Evolutionary conservation across 2,888 invertebrate genomes (phyloP).

Genomic region (Drosophila pegasa): DNA sequence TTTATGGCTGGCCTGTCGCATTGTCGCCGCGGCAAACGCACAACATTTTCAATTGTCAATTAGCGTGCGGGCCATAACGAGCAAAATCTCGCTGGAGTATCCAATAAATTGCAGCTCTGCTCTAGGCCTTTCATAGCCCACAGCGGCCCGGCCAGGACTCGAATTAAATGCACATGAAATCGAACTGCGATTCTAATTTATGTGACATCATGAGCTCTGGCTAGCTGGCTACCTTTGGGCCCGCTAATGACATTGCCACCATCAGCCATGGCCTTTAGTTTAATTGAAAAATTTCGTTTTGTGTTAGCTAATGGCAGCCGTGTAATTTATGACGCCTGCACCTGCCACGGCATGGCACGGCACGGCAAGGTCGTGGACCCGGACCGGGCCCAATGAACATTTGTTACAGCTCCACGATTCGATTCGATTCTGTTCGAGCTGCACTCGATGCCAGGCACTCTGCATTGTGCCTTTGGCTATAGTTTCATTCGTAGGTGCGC

Average conservation of each 20-base stretch:
- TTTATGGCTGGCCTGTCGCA: constrained; percentile 61
- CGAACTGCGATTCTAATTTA: constrained; percentile 68
- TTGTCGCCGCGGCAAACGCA: constrained; percentile 38
- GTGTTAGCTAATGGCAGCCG: constrained; percentile 66
- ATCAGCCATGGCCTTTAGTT: constrained; percentile 68
- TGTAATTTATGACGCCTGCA: constrained; percentile 64
- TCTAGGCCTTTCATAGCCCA: constrained; percentile 11
- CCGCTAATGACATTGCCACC: constrained; percentile 71
- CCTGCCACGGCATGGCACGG: too few relatives aligned
- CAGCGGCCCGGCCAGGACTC: constrained; percentile 20
- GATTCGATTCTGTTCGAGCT: constrained; percentile 7
- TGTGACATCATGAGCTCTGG: constrained; percentile 6
- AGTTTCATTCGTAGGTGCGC: constrained; percentile 22
- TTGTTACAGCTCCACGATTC: not conserved
- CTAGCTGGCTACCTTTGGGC: constrained; percentile 7
- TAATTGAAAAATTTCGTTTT: constrained; percentile 75
- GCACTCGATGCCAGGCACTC: not conserved
- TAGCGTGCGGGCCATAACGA: constrained; percentile 44
- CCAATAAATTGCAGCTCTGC: constrained; percentile 14
- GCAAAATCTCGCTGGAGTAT: constrained; percentile 17
- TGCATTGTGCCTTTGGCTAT: constrained; percentile 21
- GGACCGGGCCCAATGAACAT: not conserved
- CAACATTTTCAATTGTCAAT: constrained; percentile 73
- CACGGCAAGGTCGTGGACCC: too few relatives aligned
- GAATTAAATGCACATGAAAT: constrained; percentile 64